Evolutionary conservation across 2,888 invertebrate genomes (phyloP).

Genomic region (Trichopria drosophilae): DNA sequence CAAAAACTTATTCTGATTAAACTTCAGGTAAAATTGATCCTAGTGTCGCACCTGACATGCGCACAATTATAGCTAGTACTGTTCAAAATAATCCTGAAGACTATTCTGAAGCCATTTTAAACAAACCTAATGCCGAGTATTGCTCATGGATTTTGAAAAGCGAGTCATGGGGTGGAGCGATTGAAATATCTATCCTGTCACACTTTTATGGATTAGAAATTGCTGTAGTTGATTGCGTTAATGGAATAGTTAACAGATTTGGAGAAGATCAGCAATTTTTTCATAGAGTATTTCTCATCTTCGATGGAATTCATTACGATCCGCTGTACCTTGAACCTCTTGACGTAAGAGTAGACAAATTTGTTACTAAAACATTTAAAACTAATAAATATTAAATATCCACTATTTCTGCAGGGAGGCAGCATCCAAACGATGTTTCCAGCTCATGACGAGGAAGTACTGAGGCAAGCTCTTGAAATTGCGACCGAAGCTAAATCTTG

Average conservation of each 20-base stretch:
- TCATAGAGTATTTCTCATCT: conserved; percentile 82
- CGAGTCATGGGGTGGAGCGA: conserved; percentile 95
- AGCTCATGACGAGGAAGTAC: conserved; percentile 70
- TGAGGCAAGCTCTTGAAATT: conserved; percentile 80
- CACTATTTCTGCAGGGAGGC: conserved; percentile 69
- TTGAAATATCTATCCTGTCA: conserved; percentile 87
- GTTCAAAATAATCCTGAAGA: conserved; percentile 76
- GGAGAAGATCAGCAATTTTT: conserved; percentile 89
- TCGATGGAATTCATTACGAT: conserved; percentile 97
- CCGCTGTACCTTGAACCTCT: conserved; percentile 84
- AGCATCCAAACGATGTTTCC: conserved; percentile 80
- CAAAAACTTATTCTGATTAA: no score
- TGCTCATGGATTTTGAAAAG: conserved; percentile 87
- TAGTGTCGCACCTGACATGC: conserved; percentile 73
- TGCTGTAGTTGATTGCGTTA: conserved; percentile 89
- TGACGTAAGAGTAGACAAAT: conserved; percentile 69
- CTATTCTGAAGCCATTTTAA: conserved; percentile 85
- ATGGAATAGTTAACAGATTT: conserved; percentile 87
- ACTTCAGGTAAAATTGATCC: conserved; percentile 72
- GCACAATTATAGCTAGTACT: conserved; percentile 83
- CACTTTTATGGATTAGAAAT: conserved; percentile 88
- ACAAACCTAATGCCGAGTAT: conserved; percentile 82
- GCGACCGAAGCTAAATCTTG: conserved; percentile 87
- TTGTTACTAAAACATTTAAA: not conserved
- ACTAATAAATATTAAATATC: conserved; percentile 22